phyloP scores from a whole-genome alignment of 1,140 invertebrate species.

The Drosophila murphyi region DNA sequence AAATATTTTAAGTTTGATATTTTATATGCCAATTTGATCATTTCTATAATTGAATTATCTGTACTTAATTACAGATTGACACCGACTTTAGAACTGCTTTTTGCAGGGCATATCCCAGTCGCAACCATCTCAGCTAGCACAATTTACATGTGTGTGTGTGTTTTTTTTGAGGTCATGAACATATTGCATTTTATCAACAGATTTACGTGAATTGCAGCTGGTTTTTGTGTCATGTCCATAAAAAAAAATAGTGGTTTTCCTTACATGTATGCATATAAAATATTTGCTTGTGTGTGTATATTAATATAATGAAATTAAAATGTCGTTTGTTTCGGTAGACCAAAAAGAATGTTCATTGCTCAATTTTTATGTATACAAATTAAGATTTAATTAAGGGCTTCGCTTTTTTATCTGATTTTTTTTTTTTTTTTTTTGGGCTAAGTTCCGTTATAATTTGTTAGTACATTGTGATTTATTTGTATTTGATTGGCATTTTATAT shows the following conservation, averaged over 20 bases:
- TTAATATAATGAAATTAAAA: slow-evolving; percentile 23
- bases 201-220: slow-evolving; percentile 1
- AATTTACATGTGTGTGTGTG: not conserved
- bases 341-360: slow-evolving; percentile 13
- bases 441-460: not conserved
- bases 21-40: too few species aligned
- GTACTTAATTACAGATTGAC: too few species aligned
- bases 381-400: slow-evolving; percentile 33
- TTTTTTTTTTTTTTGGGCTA: not conserved
- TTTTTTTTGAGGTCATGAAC: not conserved
- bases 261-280: not conserved
- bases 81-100: too few species aligned
- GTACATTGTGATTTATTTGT: too few species aligned
- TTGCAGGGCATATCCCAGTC: not conserved
- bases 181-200: slow-evolving; percentile 5
- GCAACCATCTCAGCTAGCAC: not conserved
- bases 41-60: too few species aligned
- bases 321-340: slow-evolving; percentile 8
- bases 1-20: too few species aligned
- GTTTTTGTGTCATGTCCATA: not conserved
- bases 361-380: slow-evolving; percentile 36
- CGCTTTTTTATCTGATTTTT: not conserved
- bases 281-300: not conserved
- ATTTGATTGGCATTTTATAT: too few species aligned
- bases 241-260: not conserved